A percentile compares a stretch with the other conserved stretches of the same genome.
These are phyloP conservation scores for Achlya flavicornis DNA, from an alignment of 2,888 invertebrate species.

Conservation along the genomic window DNA sequence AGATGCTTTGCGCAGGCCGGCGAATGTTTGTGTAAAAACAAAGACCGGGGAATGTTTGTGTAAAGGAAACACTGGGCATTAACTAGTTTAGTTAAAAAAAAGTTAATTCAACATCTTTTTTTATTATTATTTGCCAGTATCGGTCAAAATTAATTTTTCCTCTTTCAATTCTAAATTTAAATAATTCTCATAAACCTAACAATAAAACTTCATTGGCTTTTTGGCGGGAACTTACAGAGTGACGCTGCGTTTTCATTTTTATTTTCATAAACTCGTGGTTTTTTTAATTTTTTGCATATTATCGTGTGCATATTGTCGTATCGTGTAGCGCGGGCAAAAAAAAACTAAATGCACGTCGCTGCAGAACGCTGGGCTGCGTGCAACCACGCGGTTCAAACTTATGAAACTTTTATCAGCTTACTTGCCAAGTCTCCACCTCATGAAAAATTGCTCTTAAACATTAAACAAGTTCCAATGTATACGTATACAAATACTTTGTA, in stretches of 20 bases:
- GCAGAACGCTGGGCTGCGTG: slow-evolving; percentile 8
- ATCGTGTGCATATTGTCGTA: no score
- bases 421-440: background rate
- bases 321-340: background rate
- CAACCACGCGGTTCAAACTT: slow-evolving; percentile 4
- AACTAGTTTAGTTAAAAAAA: no score
- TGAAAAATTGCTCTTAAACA: slow-evolving; percentile 8
- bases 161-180: background rate
- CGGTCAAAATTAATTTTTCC: background rate
- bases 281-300: no score
- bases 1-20: no score
- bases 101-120: no score
- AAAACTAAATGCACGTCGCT: background rate
- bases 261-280: no score
- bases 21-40: no score
- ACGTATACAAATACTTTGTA: background rate
- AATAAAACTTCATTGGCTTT: background rate
- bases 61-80: no score
- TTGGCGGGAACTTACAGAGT: no score
- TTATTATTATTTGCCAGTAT: no score
- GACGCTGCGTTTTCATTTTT: no score
- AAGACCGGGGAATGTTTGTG: no score
- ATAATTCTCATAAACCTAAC: background rate
- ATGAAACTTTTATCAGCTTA: slow-evolving; percentile 2
- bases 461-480: background rate